Evolutionary conservation across 2,888 invertebrate species (phyloP).

Genomic region (Apamea monoglypha): DNA sequence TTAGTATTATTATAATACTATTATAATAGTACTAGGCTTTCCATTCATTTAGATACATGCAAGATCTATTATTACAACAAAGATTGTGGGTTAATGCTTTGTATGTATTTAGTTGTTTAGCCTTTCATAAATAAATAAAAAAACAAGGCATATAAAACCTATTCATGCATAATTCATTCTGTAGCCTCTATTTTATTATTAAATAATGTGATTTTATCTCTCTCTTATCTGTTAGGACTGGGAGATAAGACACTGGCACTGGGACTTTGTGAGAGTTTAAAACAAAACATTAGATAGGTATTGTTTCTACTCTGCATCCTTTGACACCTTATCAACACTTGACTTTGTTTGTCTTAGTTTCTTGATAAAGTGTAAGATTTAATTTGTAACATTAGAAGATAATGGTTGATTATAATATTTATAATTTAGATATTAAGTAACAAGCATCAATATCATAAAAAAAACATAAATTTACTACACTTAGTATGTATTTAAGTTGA

Average conservation of each 20-base stretch:
- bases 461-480: not conserved
- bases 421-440: not conserved
- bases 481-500: not conserved
- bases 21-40: not conserved
- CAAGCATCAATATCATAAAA: not conserved
- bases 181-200: not conserved
- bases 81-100: not conserved
- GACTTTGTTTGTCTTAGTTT: constrained; percentile 41
- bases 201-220: constrained; percentile 6
- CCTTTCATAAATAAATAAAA: not conserved
- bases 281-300: constrained; percentile 14
- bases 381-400: not conserved
- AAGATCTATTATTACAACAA: not conserved
- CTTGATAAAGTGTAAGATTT: constrained; percentile 28
- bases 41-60: not conserved
- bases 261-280: not conserved
- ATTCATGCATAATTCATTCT: not conserved
- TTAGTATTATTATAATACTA: too few relatives aligned
- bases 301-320: not conserved
- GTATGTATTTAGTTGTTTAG: not conserved
- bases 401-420: constrained; percentile 3
- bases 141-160: not conserved
- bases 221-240: constrained; percentile 3
- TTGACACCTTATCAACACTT: constrained; percentile 45
- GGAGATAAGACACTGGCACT: too few relatives aligned